Evolutionary conservation across 2,888 invertebrate genomes (phyloP).

Genomic region (Campoplex capitator): DNA sequence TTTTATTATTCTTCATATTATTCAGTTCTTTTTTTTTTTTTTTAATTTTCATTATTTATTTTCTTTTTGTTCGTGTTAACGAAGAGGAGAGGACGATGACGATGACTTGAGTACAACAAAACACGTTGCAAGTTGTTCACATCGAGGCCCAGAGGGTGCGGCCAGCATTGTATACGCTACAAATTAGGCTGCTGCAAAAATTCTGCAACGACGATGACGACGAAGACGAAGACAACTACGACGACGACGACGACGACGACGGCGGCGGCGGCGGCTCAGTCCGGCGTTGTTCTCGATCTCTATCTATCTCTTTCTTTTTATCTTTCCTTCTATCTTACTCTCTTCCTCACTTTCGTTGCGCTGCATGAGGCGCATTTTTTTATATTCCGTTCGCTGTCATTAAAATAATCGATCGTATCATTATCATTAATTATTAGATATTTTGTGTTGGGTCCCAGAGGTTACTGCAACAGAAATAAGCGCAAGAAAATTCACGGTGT

Average conservation of each 20-base stretch:
- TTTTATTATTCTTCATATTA: slow-evolving; percentile 21
- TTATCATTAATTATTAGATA: slow-evolving; percentile 84
- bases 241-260: slow-evolving; percentile 57
- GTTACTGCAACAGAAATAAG: slow-evolving; percentile 83
- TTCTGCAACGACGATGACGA: slow-evolving; percentile 45
- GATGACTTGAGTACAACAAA: slow-evolving; percentile 58
- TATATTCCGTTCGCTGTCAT: slow-evolving; percentile 69
- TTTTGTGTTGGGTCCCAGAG: slow-evolving; percentile 83
- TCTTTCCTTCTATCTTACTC: slow-evolving; percentile 48
- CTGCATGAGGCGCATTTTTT: slow-evolving; percentile 49
- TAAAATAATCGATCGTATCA: slow-evolving; percentile 73
- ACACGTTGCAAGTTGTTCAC: slow-evolving; percentile 56
- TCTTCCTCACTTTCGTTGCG: slow-evolving; percentile 52
- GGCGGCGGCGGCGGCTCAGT: slow-evolving; percentile 63
- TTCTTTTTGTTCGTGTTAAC: neutral
- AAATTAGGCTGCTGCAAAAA: slow-evolving; percentile 45
- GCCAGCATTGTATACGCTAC: slow-evolving; percentile 31
- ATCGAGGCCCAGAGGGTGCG: slow-evolving; percentile 58
- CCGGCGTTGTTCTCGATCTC: slow-evolving; percentile 60
- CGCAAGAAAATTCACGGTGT: slow-evolving; percentile 56
- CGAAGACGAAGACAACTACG: slow-evolving; percentile 56
- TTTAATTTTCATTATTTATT: neutral
- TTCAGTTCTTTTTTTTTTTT: neutral
- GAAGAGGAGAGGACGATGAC: slow-evolving; percentile 56
- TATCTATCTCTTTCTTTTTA: slow-evolving; percentile 21